Conservation (phyloP, 2,888 invertebrate species). For the Nephrotoma guestfalica region DNA sequence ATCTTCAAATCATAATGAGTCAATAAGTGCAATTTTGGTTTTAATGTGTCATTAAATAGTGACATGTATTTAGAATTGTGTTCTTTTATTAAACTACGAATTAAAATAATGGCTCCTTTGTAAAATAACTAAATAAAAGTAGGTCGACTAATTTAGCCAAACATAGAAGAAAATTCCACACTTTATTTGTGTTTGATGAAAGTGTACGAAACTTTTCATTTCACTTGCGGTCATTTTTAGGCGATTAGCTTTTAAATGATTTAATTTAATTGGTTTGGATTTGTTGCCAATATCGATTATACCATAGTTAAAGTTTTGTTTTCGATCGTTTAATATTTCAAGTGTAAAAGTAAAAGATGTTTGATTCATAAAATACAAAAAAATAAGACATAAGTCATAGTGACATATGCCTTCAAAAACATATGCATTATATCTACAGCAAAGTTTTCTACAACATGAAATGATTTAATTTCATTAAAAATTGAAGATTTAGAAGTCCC, state of each 20-base stretch:
- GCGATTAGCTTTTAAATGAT: background rate
- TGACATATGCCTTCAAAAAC: conserved; percentile 9
- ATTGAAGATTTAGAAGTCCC: background rate
- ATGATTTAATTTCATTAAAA: background rate
- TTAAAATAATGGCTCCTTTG: background rate
- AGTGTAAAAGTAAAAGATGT: background rate
- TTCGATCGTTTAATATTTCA: conserved; percentile 5
- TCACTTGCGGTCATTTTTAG: conserved; percentile 5
- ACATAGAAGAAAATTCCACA: conserved; percentile 5
- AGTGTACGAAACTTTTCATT: conserved; percentile 5
- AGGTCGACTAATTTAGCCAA: conserved; percentile 7
- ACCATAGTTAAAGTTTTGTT: conserved; percentile 6
- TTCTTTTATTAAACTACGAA: conserved; percentile 1
- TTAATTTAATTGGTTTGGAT: background rate
- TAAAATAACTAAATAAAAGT: background rate
- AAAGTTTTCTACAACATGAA: conserved; percentile 1
- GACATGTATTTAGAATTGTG: background rate
- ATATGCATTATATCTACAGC: conserved; percentile 7
- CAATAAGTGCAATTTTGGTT: background rate
- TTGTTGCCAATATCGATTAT: background rate
- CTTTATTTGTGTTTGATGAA: background rate
- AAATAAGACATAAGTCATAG: conserved; percentile 7
- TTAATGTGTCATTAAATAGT: background rate
- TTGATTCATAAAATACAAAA: background rate
- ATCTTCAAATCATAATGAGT: background rate